Evolutionary conservation across 2,113 vertebrate genomes (phyloP).

Genomic region (Phaethon lepturus): DNA sequence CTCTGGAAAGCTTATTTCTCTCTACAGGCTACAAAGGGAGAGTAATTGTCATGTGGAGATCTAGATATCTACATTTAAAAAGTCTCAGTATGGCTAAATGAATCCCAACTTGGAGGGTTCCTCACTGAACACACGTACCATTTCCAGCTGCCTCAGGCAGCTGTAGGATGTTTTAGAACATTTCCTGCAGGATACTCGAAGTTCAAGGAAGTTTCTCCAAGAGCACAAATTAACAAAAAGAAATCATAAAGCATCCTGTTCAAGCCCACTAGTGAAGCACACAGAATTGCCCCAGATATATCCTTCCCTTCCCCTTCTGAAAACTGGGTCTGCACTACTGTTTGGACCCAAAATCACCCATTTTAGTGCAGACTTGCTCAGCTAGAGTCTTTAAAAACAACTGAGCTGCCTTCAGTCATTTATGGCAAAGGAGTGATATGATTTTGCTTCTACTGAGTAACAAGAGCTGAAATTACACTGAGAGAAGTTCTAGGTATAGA

Average conservation of each 20-base stretch:
- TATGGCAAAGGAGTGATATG: background rate
- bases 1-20: background rate
- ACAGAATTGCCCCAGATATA: background rate
- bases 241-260: background rate
- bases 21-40: background rate
- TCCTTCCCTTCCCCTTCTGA: background rate
- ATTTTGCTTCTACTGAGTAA: background rate
- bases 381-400: background rate
- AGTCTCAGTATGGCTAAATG: background rate
- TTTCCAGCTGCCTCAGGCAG: background rate
- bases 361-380: background rate
- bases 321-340: background rate
- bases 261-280: background rate
- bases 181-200: background rate
- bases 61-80: background rate
- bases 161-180: background rate
- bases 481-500: background rate
- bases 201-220: background rate
- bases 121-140: background rate
- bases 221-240: background rate
- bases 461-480: background rate
- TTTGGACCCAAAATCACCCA: background rate
- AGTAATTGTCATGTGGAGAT: background rate
- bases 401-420: background rate
- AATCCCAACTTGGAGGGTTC: background rate